Evolutionary conservation across 1,140 invertebrate species (phyloP), one percentile per base, ranked within the genome.

Genomic region (Nymphalis io): DNA sequence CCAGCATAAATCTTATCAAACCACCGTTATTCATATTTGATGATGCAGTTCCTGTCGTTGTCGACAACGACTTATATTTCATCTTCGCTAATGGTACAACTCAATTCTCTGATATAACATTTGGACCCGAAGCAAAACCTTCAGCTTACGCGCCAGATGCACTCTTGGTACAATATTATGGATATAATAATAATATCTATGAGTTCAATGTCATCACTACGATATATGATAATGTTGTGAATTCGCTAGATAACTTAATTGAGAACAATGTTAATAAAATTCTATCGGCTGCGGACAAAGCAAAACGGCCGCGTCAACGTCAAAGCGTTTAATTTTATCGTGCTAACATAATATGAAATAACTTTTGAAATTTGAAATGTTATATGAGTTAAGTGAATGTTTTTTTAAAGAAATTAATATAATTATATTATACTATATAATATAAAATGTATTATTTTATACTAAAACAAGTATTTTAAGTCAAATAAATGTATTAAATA

Each of bases 101-200:
- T 58, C 74, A 81, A 59, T 0, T 23, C 0, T 42, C 15, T 11
- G 64, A 74, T 6, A 65, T 84, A 20, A 57, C 70, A 13, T 66
- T 87, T 3, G 5, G 70, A 23, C 46, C 74, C 13, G 48, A 73
- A 10, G 73, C 66, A 0, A 79, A 74, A 15, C 83, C 85, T 2
- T 79, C 78, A 1, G 87, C 85, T n/a, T 84, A 76, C 42, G 72
- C 75, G 6, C 63, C 80, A 23, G 85, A 88, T 64, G 78, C 74
- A 0, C 73, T 74, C 0, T 40, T 84, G 0, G 71, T 88, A 10
- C 81, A 85, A 44, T 88, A 83, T 59, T 85, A 80, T 27, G 85
- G 73, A 15, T 73, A 76, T 46, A 72, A 88, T 10, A 87, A 85
- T 42, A 84, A 84, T 13, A 84, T 89, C 55, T 89, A 89, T 33